Percentiles rank a stretch among this genome's conserved stretches.
Conservation (phyloP, 2,797 vertebrate genomes). For the Paedocypris micromegethes region DNA sequence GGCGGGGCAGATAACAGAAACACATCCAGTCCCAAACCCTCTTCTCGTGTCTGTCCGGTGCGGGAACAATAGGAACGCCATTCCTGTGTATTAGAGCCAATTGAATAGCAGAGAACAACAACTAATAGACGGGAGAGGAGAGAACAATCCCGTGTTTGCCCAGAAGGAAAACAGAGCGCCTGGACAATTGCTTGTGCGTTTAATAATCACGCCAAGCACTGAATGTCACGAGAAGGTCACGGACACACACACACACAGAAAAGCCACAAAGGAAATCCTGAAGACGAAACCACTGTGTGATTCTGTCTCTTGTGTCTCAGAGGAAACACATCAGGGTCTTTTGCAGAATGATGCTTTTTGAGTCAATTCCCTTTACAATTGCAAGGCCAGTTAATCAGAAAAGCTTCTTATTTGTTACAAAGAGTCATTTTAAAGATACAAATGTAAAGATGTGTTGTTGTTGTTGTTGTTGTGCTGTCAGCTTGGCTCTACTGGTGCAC, state of each 20-base stretch:
- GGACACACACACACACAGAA: neutral
- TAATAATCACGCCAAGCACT: slow-evolving; percentile 16
- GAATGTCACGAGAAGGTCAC: too few relatives aligned
- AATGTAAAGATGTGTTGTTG: too few relatives aligned
- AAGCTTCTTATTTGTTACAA: too few relatives aligned
- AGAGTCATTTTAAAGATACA: too few relatives aligned
- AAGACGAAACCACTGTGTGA: too few relatives aligned
- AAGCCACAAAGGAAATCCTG: neutral
- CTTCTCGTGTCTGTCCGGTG: slow-evolving; percentile 19
- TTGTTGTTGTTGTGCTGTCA: too few relatives aligned
- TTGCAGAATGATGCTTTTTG: too few relatives aligned
- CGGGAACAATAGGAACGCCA: slow-evolving; percentile 53
- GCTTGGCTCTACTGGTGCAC: too few relatives aligned
- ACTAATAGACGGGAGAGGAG: slow-evolving; percentile 36
- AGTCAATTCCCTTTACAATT: too few relatives aligned
- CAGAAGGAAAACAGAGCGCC: slow-evolving; percentile 24
- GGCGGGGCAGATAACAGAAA: slow-evolving; percentile 52
- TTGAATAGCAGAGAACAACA: slow-evolving; percentile 53
- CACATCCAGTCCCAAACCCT: slow-evolving; percentile 51
- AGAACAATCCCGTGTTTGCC: slow-evolving; percentile 59
- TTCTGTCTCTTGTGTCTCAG: too few relatives aligned
- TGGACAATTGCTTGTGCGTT: slow-evolving; percentile 34
- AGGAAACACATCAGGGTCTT: too few relatives aligned
- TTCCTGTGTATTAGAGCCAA: slow-evolving; percentile 51
- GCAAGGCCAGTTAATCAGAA: too few relatives aligned